Evolutionary conservation across 1,140 invertebrate genomes (phyloP), one percentile per base, ranked within the genome.

Genomic region (Papilio helenus): DNA sequence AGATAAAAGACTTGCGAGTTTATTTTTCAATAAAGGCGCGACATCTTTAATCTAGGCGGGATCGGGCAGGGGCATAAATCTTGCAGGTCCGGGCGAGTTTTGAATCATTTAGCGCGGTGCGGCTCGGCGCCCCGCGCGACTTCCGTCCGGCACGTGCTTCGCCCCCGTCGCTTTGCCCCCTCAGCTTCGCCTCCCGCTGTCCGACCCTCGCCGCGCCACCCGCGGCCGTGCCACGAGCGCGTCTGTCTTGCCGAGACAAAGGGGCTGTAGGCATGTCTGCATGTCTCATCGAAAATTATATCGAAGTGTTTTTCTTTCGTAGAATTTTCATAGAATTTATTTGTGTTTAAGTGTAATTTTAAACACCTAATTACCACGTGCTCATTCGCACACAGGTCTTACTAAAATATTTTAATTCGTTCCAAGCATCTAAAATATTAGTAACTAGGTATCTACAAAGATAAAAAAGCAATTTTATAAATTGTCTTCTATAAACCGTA

Each of bases 221-320:
- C 80, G 79, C 82, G 79, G 42, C 82, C 80, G 79, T 79, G 80
- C 87, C 85, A 83, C 85, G 82, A 86, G 84, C 89, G 93, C 89
- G 92, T 91, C 92, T 93, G 92, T 93, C 93, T 94, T 94, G 89
- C 88, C 89, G 93, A 94, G 93, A 94, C 93, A 94, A 94, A 94
- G 92, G 92, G 93, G 87, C 88, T 83, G 77, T 86, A 92, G 92
- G 71, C 89, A 76, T 87, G 87, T 71, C 79, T 58, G 39, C n/a
- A 29, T 58, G 42, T 39, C 4, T 10, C 8, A 20, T 20, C 26
- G 23, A 29, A 68, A 29, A 68, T 26, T 76, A 55, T 85, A 65
- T 85, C 82, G 83, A 81, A 81, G 68, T 51, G 12, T 73, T 74
- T 39, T 58, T 23, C 16, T 79, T 10, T 14, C 29, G 26, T 72